Conservation (phyloP, 1,140 invertebrate species). For the Gonioctena quinquepunctata region DNA sequence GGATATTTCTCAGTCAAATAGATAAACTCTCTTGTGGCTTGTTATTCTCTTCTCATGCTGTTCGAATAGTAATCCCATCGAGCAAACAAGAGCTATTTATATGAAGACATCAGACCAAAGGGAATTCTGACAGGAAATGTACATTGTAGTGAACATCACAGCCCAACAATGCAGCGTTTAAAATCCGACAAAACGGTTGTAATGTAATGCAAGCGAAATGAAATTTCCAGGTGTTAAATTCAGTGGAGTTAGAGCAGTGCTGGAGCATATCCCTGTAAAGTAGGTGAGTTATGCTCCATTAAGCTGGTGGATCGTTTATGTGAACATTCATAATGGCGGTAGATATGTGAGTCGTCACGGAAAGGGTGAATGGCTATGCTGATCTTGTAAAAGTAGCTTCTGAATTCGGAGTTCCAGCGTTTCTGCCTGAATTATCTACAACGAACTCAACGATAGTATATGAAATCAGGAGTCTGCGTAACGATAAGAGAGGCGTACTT, state of each 20-base stretch:
- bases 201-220: constrained; percentile 2
- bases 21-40: too few relatives aligned
- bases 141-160: background rate
- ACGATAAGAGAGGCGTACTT: too few relatives aligned
- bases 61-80: background rate
- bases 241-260: background rate
- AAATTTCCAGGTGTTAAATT: constrained; percentile 15
- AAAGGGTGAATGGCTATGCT: background rate
- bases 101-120: background rate
- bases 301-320: constrained; percentile 5
- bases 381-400: background rate
- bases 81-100: background rate
- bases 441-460: background rate
- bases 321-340: constrained; percentile 3
- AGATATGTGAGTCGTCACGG: background rate
- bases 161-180: background rate
- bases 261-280: background rate
- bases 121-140: background rate
- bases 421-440: background rate
- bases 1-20: too few relatives aligned
- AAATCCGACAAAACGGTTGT: background rate
- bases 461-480: background rate
- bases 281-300: constrained; percentile 4
- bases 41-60: background rate
- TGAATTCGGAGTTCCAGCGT: background rate